These are phyloP conservation scores for Dynastes hyllus DNA, from an alignment of 2,888 invertebrate species.

Conservation along the genomic window DNA sequence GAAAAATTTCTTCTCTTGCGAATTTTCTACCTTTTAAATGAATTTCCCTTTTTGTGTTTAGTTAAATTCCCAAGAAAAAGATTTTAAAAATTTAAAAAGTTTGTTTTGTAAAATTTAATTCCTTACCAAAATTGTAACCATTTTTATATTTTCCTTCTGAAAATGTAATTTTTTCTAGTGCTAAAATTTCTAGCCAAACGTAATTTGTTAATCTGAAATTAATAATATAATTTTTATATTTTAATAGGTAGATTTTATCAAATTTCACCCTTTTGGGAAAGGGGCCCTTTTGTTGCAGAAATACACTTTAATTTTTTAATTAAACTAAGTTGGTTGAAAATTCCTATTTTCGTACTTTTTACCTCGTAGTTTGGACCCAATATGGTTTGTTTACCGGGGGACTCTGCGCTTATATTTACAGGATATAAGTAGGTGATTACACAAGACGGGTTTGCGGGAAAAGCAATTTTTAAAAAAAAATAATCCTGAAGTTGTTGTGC, in stretches of 20 bases:
- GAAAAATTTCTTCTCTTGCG: conserved; percentile 92
- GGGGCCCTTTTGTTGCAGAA: background rate
- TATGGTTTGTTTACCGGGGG: background rate
- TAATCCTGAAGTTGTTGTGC: no score
- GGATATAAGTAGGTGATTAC: no score
- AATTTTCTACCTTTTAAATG: conserved; percentile 94
- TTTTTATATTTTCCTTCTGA: conserved; percentile 44
- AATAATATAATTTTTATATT: background rate
- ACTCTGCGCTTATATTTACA: background rate
- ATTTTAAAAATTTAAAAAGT: background rate
- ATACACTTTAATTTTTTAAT: background rate
- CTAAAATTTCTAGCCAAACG: conserved; percentile 38
- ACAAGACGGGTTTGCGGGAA: no score
- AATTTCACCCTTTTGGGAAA: conserved; percentile 17
- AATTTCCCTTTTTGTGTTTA: conserved; percentile 86
- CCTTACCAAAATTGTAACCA: conserved; percentile 60
- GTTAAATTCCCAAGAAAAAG: conserved; percentile 72
- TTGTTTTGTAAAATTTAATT: conserved; percentile 9
- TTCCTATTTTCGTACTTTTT: background rate
- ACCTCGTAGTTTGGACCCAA: background rate
- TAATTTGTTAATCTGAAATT: conserved; percentile 32
- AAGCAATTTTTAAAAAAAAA: no score
- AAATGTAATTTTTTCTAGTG: conserved; percentile 16
- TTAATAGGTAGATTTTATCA: background rate
- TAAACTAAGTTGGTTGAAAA: background rate